Evolutionary conservation across 2,797 vertebrate species (phyloP).

Genomic region (Zalophus californianus): DNA sequence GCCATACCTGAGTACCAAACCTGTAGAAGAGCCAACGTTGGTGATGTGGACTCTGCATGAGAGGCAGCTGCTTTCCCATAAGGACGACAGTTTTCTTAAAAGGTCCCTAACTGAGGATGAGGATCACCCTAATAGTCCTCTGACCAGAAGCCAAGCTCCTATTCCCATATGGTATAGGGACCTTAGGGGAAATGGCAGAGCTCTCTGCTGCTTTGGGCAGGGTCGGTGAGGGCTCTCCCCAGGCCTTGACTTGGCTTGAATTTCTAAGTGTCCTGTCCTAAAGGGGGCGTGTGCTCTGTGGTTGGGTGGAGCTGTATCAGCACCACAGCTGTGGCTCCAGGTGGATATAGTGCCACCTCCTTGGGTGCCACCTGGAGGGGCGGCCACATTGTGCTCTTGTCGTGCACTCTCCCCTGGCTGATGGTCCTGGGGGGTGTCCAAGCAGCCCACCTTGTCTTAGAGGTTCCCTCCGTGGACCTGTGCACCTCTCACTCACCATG

Average conservation of each 20-base stretch:
- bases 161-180: neutral
- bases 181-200: neutral
- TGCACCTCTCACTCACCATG: neutral
- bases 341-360: neutral
- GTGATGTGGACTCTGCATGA: too few species aligned
- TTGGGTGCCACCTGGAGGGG: neutral
- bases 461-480: neutral
- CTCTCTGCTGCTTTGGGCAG: neutral
- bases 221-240: neutral
- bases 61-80: neutral
- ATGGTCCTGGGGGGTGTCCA: neutral
- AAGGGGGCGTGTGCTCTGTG: neutral
- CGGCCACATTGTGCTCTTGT: too few species aligned
- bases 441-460: neutral
- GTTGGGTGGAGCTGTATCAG: neutral
- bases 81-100: neutral
- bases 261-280: neutral
- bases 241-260: neutral
- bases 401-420: neutral
- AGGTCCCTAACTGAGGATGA: neutral
- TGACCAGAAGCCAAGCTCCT: neutral
- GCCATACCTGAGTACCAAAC: neutral
- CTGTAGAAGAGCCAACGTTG: neutral
- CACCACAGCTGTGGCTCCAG: neutral
- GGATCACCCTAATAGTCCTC: neutral